phyloP scores from a whole-genome alignment of 2,113 vertebrate genomes.

The Ammodytes dubius region DNA sequence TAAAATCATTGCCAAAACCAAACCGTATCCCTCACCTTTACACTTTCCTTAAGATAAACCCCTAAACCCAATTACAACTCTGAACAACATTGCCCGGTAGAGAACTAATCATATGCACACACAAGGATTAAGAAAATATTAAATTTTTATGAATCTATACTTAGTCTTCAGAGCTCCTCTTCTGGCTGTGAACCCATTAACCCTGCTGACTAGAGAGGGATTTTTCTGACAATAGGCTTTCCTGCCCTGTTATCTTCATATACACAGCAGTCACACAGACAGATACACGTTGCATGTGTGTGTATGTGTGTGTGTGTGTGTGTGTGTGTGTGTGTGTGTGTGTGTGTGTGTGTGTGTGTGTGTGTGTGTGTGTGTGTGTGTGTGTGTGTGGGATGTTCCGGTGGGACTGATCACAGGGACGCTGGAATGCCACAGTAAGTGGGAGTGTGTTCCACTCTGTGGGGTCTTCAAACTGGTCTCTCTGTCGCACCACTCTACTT shows the following conservation, averaged over 20 bases:
- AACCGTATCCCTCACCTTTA: background rate
- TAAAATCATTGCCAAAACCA: background rate
- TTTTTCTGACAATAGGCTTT: slow-evolving; percentile 53
- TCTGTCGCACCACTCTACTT: slow-evolving; percentile 61
- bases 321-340: slow-evolving; percentile 18
- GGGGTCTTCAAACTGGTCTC: slow-evolving; percentile 50
- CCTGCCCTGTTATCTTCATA: slow-evolving; percentile 68
- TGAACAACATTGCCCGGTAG: background rate
- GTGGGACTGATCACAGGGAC: slow-evolving; percentile 71
- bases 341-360: slow-evolving; percentile 42
- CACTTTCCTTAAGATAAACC: background rate
- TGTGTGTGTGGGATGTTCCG: slow-evolving; percentile 63
- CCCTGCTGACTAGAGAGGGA: slow-evolving; percentile 23
- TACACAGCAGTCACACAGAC: slow-evolving; percentile 36
- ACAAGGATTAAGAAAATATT: slow-evolving; percentile 3
- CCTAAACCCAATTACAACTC: slow-evolving; percentile 9
- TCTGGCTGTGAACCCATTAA: slow-evolving; percentile 43
- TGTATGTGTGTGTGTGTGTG: slow-evolving; percentile 23
- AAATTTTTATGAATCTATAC: background rate
- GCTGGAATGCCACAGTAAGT: slow-evolving; percentile 69
- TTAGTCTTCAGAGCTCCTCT: background rate
- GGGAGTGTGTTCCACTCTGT: slow-evolving; percentile 67
- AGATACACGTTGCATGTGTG: slow-evolving; percentile 40
- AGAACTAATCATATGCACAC: slow-evolving; percentile 3
- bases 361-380: slow-evolving; percentile 4